Conservation (phyloP, 2,888 invertebrate genomes). For the Eupelmus urozonus region DNA sequence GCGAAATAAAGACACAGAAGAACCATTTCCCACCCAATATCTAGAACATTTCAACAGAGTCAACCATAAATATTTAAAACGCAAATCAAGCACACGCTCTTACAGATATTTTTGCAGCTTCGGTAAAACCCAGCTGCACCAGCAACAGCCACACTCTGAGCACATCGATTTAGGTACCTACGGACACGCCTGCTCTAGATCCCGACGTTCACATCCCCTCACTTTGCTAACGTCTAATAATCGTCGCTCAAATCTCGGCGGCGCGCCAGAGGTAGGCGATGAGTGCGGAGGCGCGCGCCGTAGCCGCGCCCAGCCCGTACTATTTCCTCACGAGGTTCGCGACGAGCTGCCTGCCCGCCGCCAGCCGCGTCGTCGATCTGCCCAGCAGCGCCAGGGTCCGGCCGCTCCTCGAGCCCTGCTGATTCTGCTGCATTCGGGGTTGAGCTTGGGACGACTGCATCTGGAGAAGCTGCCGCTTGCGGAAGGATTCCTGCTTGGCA, state of each 20-base stretch:
- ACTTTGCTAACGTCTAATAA: too few relatives aligned
- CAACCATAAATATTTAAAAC: too few relatives aligned
- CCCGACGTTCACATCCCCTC: constrained; percentile 35
- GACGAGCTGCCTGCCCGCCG: constrained; percentile 54
- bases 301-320: constrained; percentile 45
- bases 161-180: too few relatives aligned
- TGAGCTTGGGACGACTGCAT: constrained; percentile 9
- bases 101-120: too few relatives aligned
- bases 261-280: constrained; percentile 32
- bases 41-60: too few relatives aligned
- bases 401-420: constrained; percentile 14
- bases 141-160: too few relatives aligned
- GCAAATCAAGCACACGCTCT: too few relatives aligned
- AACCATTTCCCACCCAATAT: too few relatives aligned
- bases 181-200: too few relatives aligned
- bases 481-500: constrained; percentile 75
- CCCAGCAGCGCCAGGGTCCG: constrained; percentile 39
- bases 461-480: constrained; percentile 68
- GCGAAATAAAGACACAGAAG: too few relatives aligned
- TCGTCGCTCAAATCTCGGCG: constrained; percentile 6
- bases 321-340: constrained; percentile 55
- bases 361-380: constrained; percentile 33
- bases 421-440: constrained; percentile 16
- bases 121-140: too few relatives aligned
- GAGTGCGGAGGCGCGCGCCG: constrained; percentile 15